A percentile compares a stretch with the other conserved stretches of the same genome.
Evolutionary conservation across 2,888 invertebrate genomes (phyloP).

Genomic region (Heliconius ethilla): DNA sequence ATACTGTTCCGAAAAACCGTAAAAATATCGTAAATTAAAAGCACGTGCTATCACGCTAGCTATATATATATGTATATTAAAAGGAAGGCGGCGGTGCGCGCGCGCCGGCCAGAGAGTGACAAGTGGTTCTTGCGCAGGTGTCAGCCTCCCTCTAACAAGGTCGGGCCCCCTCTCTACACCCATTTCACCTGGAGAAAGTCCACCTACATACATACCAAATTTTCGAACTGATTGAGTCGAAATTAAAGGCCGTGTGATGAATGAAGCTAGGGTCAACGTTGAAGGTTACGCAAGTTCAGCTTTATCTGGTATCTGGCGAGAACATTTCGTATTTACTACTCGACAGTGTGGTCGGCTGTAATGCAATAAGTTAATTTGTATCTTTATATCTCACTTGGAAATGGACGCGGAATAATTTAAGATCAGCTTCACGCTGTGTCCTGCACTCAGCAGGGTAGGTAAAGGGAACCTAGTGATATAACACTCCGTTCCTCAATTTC

Average conservation of each 20-base stretch:
- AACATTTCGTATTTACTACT: conserved; percentile 26
- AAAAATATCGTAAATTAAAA: conserved; percentile 49
- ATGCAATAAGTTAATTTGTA: conserved; percentile 12
- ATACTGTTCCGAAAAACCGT: conserved; percentile 54
- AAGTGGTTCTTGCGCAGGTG: conserved; percentile 78
- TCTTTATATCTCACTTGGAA: conserved; percentile 5
- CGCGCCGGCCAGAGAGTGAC: conserved; percentile 71
- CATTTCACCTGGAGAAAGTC: conserved; percentile 80
- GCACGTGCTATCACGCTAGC: conserved; percentile 64
- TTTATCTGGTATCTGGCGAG: conserved; percentile 33
- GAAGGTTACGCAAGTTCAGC: conserved; percentile 50
- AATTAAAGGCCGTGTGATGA: conserved; percentile 54
- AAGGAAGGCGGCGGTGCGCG: conserved; percentile 70
- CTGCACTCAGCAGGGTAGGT: too few species aligned
- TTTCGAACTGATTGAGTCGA: conserved; percentile 76
- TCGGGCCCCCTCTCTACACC: conserved; percentile 66
- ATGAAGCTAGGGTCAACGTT: conserved; percentile 51
- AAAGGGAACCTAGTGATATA: too few species aligned
- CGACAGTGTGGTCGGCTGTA: not conserved
- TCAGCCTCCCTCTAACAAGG: conserved; percentile 81
- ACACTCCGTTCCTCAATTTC: too few species aligned
- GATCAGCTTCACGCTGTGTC: too few species aligned
- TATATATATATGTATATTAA: conserved; percentile 36
- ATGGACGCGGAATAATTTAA: not conserved
- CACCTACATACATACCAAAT: conserved; percentile 82